Evolutionary conservation across 2,888 invertebrate species (phyloP), one percentile per base, ranked within the genome.

Genomic region (Zhengitettix transpicula): DNA sequence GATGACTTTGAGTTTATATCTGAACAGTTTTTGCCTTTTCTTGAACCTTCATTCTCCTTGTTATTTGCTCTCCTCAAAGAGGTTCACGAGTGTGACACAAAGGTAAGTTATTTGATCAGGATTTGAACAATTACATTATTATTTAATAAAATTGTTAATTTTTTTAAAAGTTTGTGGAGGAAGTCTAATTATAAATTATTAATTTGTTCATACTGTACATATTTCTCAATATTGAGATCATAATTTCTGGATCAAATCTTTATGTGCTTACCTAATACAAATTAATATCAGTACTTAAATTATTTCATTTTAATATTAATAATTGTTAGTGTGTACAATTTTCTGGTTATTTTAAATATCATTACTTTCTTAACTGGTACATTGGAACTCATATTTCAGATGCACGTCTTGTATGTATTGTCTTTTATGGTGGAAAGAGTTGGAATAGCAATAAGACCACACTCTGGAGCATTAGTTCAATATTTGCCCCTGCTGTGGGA

Each of bases 1-100:
- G 93, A 95, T 67, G 94, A 94, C 73, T 95, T 95, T 75, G 90
- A 92, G 69, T 97, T 96, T 74, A 84, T 86, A 68, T 81, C 85
- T 0, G 88, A 90, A 63, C 85, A 89, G 70, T 95, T 96, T 72
- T 78, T 85, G 63, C 89, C 90, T 17, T 94, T 83, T 72, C 79
- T 93, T 63, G 85, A 89, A 61, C 79, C 85, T 40, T 80, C 84
- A 7, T 91, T 94, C 69, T 81, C 84, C 60, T 79, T 88, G 58
- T 77, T 95, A 12, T 94, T 93, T 73, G 79, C 81, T 61, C 78
- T 97, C 65, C 75, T 97, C 67, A 89, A 90, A 71, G 90, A 92
- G 71, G 88, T 89, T 0, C 81, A 83, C 65, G 93, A 94, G 74
- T 93, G 92, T 75, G 95, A 96, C 72, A 92, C 93, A 1, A 96